Evolutionary conservation across 2,113 vertebrate species (phyloP), one percentile per base, ranked within the genome.

Genomic region (Elaphurus davidianus): DNA sequence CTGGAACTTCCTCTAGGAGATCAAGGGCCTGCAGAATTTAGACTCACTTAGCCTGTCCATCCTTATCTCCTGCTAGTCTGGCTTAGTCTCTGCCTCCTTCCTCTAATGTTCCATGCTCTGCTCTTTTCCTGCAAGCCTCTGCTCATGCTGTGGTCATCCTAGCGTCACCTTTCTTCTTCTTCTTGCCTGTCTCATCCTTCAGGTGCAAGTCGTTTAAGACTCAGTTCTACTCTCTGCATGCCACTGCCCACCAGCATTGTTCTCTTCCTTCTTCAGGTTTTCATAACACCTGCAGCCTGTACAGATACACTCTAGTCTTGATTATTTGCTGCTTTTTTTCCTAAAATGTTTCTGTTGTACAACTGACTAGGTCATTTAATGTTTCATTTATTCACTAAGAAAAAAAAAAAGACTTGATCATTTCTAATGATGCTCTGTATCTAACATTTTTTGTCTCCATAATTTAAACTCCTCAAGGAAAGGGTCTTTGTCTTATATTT

Each of bases 401-500:
- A 30, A 85, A 52, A 92, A 47, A 94, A 60, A 50, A 71, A 84
- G 55, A 43, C 16, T 79, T 85, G 43, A 45, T 90, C 4, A 40
- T 94, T 50, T 93, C 60, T 86, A 43, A 81, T n/a, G 47, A 59
- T 84, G 11, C 19, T 95, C 82, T 60, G 5, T 23, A 40, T 30
- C 45, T 89, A 92, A 79, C 25, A 54, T 13, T 74, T 71, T 86
- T 15, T 55, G 6, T 85, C 78, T 94, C 71, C 28, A 11, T 40
- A 87, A 90, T 96, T 94, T 83, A 71, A 91, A 86, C 25, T 90
- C 62, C 27, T 81, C 15, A 59, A 54, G 82, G 50, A 95, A 97
- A 79, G 6, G 5, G 10, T 76, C 10, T 83, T 40, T 81, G 23
- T 64, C 67, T 87, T 96, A 23, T 60, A 60, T 64, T 88, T 97